Conservation (phyloP, 2,888 invertebrate genomes). For the Cryptocephalus primarius region DNA sequence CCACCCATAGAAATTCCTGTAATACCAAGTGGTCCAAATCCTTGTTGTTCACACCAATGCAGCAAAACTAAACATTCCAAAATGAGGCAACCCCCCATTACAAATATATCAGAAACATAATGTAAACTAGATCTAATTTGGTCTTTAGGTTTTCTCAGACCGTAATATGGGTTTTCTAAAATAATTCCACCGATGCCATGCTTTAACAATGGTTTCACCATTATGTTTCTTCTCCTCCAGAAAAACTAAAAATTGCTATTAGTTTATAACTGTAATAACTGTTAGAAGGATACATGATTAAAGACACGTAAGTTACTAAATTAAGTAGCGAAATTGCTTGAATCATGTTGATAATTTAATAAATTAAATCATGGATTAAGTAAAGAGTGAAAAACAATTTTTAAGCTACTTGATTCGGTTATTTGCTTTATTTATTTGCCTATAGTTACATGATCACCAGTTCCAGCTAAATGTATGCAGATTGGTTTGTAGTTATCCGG, state of each 20-base stretch:
- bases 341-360: too few species aligned
- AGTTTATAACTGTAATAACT: too few species aligned
- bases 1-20: conserved; percentile 98
- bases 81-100: conserved; percentile 96
- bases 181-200: conserved; percentile 90
- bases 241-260: conserved; percentile 47
- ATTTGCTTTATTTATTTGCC: background rate
- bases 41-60: conserved; percentile 87
- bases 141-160: conserved; percentile 74
- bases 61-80: conserved; percentile 85
- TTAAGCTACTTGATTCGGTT: background rate
- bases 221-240: conserved; percentile 78
- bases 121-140: conserved; percentile 83
- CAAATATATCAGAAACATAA: conserved; percentile 95
- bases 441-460: conserved; percentile 75
- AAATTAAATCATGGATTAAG: too few species aligned
- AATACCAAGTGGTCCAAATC: conserved; percentile 86
- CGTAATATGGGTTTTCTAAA: conserved; percentile 95
- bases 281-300: too few species aligned
- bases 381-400: too few species aligned
- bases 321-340: too few species aligned
- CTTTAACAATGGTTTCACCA: conserved; percentile 84
- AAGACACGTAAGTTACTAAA: too few species aligned
- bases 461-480: conserved; percentile 92
- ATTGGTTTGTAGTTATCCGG: conserved; percentile 60